A percentile compares a stretch with the other conserved stretches of the same genome.
Evolutionary conservation across 2,113 vertebrate genomes (phyloP).

Genomic region (Fukomys damarensis): DNA sequence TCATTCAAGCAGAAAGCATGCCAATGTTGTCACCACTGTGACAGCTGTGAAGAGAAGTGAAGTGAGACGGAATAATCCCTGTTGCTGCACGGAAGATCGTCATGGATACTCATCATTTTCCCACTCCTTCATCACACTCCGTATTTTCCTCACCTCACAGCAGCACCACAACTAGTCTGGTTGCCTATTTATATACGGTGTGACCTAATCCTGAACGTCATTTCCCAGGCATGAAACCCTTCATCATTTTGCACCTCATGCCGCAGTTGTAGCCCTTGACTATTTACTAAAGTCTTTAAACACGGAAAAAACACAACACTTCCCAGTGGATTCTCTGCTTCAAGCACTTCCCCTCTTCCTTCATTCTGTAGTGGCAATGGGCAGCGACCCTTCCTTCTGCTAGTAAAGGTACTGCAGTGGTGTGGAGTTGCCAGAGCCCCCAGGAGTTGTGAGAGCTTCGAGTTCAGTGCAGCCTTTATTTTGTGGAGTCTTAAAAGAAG

Average conservation of each 20-base stretch:
- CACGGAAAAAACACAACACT: not conserved
- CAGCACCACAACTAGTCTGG: not conserved
- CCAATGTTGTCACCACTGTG: not conserved
- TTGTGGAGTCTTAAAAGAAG: not conserved
- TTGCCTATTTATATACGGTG: not conserved
- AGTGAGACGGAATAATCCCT: not conserved
- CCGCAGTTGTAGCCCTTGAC: not conserved
- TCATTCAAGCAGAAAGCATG: not conserved
- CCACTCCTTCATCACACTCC: not conserved
- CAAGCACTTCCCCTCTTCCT: not conserved
- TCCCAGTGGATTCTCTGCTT: not conserved
- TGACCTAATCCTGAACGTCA: not conserved
- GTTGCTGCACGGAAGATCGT: not conserved
- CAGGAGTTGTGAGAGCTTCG: not conserved
- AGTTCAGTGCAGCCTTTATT: not conserved
- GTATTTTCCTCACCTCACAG: not conserved
- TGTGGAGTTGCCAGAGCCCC: not conserved
- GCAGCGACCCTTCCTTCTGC: not conserved
- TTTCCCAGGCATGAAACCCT: not conserved
- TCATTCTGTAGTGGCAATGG: not conserved
- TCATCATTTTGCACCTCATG: not conserved
- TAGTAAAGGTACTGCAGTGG: not conserved
- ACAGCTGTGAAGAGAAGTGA: not conserved
- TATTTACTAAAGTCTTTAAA: not conserved
- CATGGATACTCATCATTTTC: not conserved